phyloP scores from a whole-genome alignment of 2,113 vertebrate genomes.

The Sporophila hypoxantha region DNA sequence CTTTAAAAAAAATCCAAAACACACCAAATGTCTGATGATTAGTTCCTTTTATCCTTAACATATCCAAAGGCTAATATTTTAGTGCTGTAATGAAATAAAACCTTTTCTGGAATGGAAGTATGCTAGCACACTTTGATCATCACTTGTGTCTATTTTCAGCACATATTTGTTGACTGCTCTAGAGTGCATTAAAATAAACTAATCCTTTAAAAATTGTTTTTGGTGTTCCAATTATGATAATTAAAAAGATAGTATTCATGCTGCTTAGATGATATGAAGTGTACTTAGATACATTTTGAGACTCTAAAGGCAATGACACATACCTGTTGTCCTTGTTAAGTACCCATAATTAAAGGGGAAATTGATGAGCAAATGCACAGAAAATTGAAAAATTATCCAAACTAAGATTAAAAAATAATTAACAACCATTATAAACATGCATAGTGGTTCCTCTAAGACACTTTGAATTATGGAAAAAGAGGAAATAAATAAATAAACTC shows the following conservation, averaged over 20 bases:
- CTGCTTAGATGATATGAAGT: neutral
- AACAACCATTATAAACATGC: neutral
- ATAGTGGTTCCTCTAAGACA: neutral
- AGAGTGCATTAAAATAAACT: conserved; percentile 1
- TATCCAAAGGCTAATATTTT: neutral
- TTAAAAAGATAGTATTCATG: neutral
- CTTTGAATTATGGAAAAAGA: neutral
- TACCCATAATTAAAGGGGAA: neutral
- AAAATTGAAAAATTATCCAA: neutral
- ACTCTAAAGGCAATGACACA: neutral
- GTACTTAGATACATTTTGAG: neutral
- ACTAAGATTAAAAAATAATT: neutral
- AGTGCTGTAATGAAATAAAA: neutral
- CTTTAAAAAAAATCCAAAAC: neutral
- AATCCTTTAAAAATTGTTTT: neutral
- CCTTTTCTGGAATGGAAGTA: neutral
- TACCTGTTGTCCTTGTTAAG: neutral
- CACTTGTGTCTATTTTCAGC: conserved; percentile 9
- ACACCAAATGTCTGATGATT: neutral
- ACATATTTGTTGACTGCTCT: neutral
- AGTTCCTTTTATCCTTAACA: neutral
- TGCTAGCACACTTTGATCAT: neutral
- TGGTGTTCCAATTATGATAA: neutral
- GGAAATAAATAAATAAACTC: neutral
- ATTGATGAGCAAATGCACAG: neutral